Conservation (phyloP, 2,797 vertebrate genomes). For the Galago senegalensis region DNA sequence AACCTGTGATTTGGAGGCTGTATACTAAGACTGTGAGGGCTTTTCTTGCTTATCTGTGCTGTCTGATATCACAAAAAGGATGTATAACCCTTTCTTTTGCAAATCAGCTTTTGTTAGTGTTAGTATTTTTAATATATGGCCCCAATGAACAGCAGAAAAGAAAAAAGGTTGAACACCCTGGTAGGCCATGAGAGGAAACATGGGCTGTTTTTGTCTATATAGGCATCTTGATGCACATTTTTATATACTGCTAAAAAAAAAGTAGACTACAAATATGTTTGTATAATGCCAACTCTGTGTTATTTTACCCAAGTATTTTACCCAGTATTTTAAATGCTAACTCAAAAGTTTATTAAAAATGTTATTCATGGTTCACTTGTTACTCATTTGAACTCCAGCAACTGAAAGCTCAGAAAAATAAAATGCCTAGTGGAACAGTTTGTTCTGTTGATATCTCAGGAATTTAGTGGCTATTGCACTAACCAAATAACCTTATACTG, state of each 20-base stretch:
- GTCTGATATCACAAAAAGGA: too few relatives aligned
- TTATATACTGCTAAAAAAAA: background rate
- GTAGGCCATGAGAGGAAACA: rapidly evolving
- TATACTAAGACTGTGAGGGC: too few relatives aligned
- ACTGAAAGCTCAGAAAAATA: slow-evolving; percentile 51
- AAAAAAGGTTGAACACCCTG: too few relatives aligned
- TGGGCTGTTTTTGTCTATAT: background rate
- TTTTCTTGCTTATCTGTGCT: too few relatives aligned
- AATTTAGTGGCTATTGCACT: slow-evolving; percentile 51
- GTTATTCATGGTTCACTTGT: background rate
- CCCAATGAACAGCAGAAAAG: too few relatives aligned
- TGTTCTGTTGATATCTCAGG: slow-evolving; percentile 6
- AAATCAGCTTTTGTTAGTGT: too few relatives aligned
- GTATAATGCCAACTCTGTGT: background rate
- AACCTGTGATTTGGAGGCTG: too few relatives aligned
- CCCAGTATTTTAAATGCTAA: slow-evolving; percentile 30
- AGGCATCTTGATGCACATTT: background rate
- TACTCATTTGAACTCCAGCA: slow-evolving; percentile 39
- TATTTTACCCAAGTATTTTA: slow-evolving; percentile 3
- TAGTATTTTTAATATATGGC: too few relatives aligned
- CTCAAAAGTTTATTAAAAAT: slow-evolving; percentile 57
- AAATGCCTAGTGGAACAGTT: slow-evolving; percentile 35
- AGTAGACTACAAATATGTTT: background rate
- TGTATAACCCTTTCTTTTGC: too few relatives aligned
- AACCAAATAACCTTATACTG: slow-evolving; percentile 58